These are phyloP conservation scores for Cataglyphis cursor DNA, from an alignment of 2,888 invertebrate genomes.

Conservation along the genomic window DNA sequence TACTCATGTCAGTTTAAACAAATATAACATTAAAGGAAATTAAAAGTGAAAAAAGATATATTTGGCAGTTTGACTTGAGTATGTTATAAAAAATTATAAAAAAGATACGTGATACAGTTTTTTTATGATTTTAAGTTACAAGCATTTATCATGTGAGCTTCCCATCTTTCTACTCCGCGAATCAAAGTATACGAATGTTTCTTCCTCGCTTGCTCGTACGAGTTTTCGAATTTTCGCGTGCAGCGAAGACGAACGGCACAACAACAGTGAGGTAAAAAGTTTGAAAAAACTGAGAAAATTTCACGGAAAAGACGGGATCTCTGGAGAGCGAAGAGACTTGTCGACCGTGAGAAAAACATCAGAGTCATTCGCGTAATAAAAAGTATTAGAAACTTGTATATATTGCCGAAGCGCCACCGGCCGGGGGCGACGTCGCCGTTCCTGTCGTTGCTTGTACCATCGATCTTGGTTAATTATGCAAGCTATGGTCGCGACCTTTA, in stretches of 20 bases:
- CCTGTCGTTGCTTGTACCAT: conserved; percentile 63
- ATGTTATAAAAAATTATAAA: background rate
- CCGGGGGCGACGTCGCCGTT: conserved; percentile 48
- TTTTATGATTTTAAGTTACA: background rate
- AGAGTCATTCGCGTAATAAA: conserved; percentile 37
- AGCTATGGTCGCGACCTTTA: conserved; percentile 69
- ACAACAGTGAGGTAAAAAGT: background rate
- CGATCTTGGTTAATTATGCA: conserved; percentile 75
- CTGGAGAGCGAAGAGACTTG: background rate
- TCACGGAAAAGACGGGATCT: background rate
- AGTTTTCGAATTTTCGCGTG: conserved; percentile 9
- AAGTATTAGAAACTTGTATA: conserved; percentile 61
- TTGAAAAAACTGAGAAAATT: conserved; percentile 22
- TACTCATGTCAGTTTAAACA: background rate
- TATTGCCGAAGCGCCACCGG: conserved; percentile 31
- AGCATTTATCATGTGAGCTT: background rate
- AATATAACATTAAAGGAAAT: background rate
- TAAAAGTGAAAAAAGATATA: background rate
- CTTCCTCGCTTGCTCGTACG: background rate
- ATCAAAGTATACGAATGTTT: background rate
- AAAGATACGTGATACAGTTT: background rate
- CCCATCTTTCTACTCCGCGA: background rate
- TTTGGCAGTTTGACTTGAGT: background rate
- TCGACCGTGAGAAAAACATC: conserved; percentile 48
- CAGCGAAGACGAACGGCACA: background rate